These are phyloP conservation scores for Thamnaconus septentrionalis DNA, from an alignment of 2,113 vertebrate species.

Conservation along the genomic window DNA sequence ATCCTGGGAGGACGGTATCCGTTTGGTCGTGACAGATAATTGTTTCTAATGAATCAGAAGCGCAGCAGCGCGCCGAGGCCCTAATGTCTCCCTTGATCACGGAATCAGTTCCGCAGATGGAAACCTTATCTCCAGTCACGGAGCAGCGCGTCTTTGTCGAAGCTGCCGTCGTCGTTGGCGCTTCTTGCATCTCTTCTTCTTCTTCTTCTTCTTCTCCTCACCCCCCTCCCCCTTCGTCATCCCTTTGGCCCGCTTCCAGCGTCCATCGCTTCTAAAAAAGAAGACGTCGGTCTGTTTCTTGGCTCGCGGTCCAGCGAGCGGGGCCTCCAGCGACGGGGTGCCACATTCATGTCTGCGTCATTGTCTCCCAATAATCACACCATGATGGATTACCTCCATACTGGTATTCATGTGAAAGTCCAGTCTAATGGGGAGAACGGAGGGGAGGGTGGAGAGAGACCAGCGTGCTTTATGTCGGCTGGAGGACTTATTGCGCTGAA, in stretches of 20 bases:
- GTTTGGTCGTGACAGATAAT: constrained; percentile 38
- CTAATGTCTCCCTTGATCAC: constrained; percentile 56
- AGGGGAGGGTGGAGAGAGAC: constrained; percentile 23
- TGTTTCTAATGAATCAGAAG: constrained; percentile 59
- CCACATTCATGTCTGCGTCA: constrained; percentile 68
- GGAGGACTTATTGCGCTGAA: constrained; percentile 2
- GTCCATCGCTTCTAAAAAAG: constrained; percentile 63
- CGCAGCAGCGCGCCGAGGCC: constrained; percentile 38
- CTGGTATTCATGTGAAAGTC: constrained; percentile 52
- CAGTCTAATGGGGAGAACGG: constrained; percentile 32
- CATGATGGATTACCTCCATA: constrained; percentile 67
- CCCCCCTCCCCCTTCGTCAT: constrained; percentile 44
- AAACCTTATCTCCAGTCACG: constrained; percentile 53
- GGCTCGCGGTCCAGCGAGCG: constrained; percentile 44
- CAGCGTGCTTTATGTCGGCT: constrained; percentile 30
- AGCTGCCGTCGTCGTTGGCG: constrained; percentile 39
- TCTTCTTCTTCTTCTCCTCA: constrained; percentile 36
- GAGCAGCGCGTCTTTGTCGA: constrained; percentile 46
- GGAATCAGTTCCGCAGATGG: constrained; percentile 51
- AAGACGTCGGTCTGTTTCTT: constrained; percentile 31
- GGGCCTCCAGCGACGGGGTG: constrained; percentile 57
- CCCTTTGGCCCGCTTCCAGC: constrained; percentile 58
- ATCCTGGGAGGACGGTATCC: constrained; percentile 25
- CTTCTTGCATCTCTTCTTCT: constrained; percentile 25
- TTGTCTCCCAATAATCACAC: constrained; percentile 71